Base-by-base conservation (phyloP, 2,797 vertebrate genomes). In the Melanotaenia nigrans region DNA sequence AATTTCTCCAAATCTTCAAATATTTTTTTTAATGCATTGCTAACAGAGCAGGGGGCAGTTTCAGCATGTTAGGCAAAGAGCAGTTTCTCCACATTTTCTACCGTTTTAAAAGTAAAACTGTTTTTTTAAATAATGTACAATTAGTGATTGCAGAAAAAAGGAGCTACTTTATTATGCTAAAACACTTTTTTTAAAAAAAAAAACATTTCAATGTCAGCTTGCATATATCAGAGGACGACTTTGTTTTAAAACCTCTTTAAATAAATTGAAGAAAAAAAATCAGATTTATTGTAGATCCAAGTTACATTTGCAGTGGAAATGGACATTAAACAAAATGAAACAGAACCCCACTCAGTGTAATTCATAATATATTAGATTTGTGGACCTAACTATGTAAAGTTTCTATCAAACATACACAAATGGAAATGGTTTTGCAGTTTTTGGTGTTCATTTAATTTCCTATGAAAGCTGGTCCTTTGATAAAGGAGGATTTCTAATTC, bases 1-100 rank as follows among this genome's bases (percentile, higher is more conserved):
- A 82, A 79, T 9, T 32, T 64, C 40, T 79, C 16, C 28, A 81
- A 74, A 72, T 61, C 40, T 28, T 65, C 25, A 10, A 36, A 35
- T 20, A 59, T 16, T 28, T 42, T 40, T 68, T 77, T 79, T 40
- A 60, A 16, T 25, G 42, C 16, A 3, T 14, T 76, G 61, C 24
- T 51, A 63, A 51, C 38, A 45, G 32, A 5, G 24, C 30, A 61
- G 36, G 51, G 59, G 73, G 74, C 45, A 62, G 18, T 42, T 77
- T 58, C 56, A 28, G 7, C 1, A 3, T 4, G 16, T 65, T 4
- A 0, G 13, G 45, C 61, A 57, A 70, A 42, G 22, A 47, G 25
- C 42, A 49, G 51, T 64, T 22, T 68, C 22, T 8, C 40, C 61
- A 12, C 10, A 59, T 69, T 72, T 72, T 56, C 57, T 25, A 66